Percentiles rank a stretch among this genome's conserved stretches.
Conservation (phyloP, 2,888 invertebrate species). For the Ornithoptera priamus region DNA sequence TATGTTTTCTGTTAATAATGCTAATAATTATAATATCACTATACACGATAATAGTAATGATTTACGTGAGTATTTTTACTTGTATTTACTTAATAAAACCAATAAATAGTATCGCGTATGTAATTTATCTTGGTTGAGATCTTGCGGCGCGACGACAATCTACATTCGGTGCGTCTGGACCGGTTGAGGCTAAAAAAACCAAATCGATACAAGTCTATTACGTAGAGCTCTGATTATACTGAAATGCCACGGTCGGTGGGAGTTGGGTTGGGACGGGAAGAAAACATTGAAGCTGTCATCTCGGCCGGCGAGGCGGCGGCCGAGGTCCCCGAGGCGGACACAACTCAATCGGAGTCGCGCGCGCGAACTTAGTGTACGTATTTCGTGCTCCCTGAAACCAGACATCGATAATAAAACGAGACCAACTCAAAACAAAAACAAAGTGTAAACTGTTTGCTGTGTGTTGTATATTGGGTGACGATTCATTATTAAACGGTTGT, state of each 20-base stretch:
- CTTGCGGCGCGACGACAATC: conserved; percentile 39
- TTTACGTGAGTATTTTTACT: too few relatives aligned
- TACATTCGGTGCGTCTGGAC: conserved; percentile 50
- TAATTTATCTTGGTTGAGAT: conserved; percentile 48
- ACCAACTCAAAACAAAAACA: conserved; percentile 28
- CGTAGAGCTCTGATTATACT: conserved; percentile 48
- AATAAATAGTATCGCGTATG: conserved; percentile 27
- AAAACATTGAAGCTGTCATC: conserved; percentile 67
- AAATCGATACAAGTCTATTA: conserved; percentile 70
- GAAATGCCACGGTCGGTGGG: conserved; percentile 36
- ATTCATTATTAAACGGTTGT: conserved; percentile 43
- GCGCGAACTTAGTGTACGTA: conserved; percentile 50
- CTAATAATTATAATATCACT: too few relatives aligned
- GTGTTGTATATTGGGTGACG: conserved; percentile 35
- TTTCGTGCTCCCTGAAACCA: conserved; percentile 29
- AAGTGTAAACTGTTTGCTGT: conserved; percentile 25
- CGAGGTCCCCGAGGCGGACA: conserved; percentile 36
- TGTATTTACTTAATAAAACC: background rate
- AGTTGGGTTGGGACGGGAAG: conserved; percentile 54
- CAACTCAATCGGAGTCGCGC: conserved; percentile 59
- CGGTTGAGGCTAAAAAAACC: conserved; percentile 62
- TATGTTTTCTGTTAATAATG: too few relatives aligned
- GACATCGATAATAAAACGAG: conserved; percentile 42
- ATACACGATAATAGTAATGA: too few relatives aligned
- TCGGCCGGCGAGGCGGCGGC: conserved; percentile 48